Evolutionary conservation across 2,797 vertebrate genomes (phyloP), one percentile per base, ranked within the genome.

Genomic region (Danionella dracula): DNA sequence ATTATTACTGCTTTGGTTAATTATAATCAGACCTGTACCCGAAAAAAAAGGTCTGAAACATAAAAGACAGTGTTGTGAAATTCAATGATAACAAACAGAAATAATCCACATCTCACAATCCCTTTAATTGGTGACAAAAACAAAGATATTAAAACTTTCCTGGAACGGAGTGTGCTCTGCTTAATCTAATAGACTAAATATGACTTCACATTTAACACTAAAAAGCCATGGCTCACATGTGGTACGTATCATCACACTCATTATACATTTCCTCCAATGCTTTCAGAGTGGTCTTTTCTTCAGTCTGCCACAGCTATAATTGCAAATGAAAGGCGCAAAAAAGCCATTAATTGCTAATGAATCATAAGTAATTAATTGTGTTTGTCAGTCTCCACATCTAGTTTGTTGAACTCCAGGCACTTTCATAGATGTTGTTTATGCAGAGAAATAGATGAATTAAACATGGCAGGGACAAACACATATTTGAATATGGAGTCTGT

Each of bases 321-420:
- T 87, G 85, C 82, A 87, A 87, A 88, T 87, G 83, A 89, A 89
- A 88, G 76, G 73, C 65, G 46, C 31, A 57, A 68, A 75, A 75
- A 71, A 68, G 58, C 78, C 86, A 88, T 88, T 89, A 87, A 88
- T 89, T 88, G 87, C 85, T 89, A 87, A 90, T 88, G 87, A 87
- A 85, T 88, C 87, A 90, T 90, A 86, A 88, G 86, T 90, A 90
- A 90, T 91, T 89, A 83, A 91, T 88, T 84, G 83, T 88, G 88
- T 87, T 88, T 86, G 85, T 73, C 82, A 81, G 84, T 84, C 79
- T 82, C 76, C 76, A 81, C 87, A 85, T 87, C 87, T 88, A 87
- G 88, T 87, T 83, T 76, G 84, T 81, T 81, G 81, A 86, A 77
- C 72, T 81, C 82, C 81, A 74, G 81, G 73, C 75, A 29, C 55